Evolutionary conservation across 1,140 invertebrate genomes (phyloP).

Genomic region (Ostrea denselamellosa): DNA sequence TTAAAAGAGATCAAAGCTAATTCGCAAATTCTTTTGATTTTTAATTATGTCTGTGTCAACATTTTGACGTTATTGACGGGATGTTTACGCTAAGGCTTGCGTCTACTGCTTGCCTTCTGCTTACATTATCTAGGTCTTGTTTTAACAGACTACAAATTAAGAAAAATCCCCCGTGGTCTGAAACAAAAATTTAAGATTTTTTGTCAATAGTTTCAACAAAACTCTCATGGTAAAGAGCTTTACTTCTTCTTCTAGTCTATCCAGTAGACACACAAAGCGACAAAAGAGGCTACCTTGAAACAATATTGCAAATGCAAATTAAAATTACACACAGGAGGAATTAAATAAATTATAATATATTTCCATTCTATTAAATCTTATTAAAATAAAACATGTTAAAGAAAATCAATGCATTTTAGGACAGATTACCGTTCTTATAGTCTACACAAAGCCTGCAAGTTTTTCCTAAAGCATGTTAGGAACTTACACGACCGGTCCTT

Average conservation of each 20-base stretch:
- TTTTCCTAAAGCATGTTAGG: no score
- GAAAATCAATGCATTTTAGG: neutral
- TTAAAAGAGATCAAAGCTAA: slow-evolving; percentile 36
- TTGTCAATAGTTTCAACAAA: slow-evolving; percentile 31
- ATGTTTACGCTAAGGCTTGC: slow-evolving; percentile 7
- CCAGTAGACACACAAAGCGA: neutral
- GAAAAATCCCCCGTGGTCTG: neutral
- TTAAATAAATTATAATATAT: neutral
- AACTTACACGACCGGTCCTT: no score
- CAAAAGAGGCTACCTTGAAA: slow-evolving; percentile 16
- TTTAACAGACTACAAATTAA: slow-evolving; percentile 27
- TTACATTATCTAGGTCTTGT: neutral
- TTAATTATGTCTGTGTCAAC: slow-evolving; percentile 38
- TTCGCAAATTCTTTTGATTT: slow-evolving; percentile 36
- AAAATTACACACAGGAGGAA: neutral
- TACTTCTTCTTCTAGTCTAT: slow-evolving; percentile 9
- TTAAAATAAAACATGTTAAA: neutral
- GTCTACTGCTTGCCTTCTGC: neutral
- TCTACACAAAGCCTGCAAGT: no score
- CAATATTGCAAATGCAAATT: slow-evolving; percentile 20
- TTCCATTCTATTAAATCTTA: slow-evolving; percentile 2
- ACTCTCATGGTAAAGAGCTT: slow-evolving; percentile 21
- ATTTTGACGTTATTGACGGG: slow-evolving; percentile 13
- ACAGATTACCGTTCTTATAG: neutral
- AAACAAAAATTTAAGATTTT: slow-evolving; percentile 32